Base-by-base conservation (phyloP, 2,113 vertebrate genomes). In the Siniperca knerii region DNA sequence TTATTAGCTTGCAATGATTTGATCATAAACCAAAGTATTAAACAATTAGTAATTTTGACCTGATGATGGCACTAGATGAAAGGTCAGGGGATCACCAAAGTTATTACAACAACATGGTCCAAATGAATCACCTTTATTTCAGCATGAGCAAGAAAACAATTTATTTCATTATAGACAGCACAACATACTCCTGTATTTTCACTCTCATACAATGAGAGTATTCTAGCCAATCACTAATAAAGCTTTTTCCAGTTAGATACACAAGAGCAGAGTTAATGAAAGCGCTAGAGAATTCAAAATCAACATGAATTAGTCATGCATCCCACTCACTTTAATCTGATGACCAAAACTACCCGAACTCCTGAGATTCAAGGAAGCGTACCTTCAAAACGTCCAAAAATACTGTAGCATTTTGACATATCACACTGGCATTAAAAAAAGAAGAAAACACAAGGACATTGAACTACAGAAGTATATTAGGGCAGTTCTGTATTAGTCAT, bases 111-210 rank as follows among this genome's bases (percentile, higher is more conserved):
- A 58, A 75, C 33, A 44, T 8, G 60, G 42, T 58, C 23, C 10
- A 70, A 86, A 52, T 23, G 3, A 75, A 77, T 80, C 29, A 57
- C 8, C 16, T 85, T 78, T 64, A 84, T 73, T 89, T 83, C 58
- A 65, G 37, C 69, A 66, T 62, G 4, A 85, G 84, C 46, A 81
- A 40, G 46, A 83, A 82, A 79, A 52, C 2, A 13, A 15, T 92
- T 88, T 72, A 83, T 86, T 88, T 81, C n/a, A 75, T 79, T 61
- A 60, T 7, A 75, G 57, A 75, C 50, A 81, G 37, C 72, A 83
- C 58, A 79, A 86, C 75, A 55, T 35, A 82, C 42, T 71, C 12
- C 48, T 72, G 25, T 1, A 48, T 66, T 66, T 82, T 65, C 50
- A 25, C 23, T 65, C 13, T 69, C 42, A 40, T 46, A 77, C 64